These are phyloP conservation scores for Grallaria varia DNA, from an alignment of 2,113 vertebrate genomes.

Conservation along the genomic window DNA sequence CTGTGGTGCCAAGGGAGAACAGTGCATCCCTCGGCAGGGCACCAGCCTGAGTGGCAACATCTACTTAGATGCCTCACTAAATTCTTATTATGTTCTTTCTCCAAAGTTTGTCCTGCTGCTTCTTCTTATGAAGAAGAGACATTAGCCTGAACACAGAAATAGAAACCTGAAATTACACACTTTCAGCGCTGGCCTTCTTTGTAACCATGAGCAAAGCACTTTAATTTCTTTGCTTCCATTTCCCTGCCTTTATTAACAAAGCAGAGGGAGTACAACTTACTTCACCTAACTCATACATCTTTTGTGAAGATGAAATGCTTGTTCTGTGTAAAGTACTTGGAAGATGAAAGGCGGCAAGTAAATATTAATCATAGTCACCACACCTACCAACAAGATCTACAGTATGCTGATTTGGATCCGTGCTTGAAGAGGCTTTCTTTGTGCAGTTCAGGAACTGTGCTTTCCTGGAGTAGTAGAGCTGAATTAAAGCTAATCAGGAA, in stretches of 20 bases:
- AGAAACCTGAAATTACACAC: constrained; percentile 4
- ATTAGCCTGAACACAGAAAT: neutral
- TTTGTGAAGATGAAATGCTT: constrained; percentile 26
- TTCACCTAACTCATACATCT: constrained; percentile 7
- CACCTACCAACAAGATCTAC: constrained; percentile 47
- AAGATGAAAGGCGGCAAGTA: constrained; percentile 45
- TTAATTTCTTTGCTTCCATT: neutral
- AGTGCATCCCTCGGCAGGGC: neutral
- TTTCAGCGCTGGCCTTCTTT: neutral
- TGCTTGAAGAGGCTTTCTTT: constrained; percentile 31
- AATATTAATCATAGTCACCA: constrained; percentile 52
- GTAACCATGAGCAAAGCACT: neutral
- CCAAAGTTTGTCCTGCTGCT: neutral
- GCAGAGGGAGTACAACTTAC: neutral
- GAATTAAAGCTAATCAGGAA: constrained; percentile 56
- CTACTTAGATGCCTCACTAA: neutral
- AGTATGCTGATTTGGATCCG: neutral
- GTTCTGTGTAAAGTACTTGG: constrained; percentile 18
- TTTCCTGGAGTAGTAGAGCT: constrained; percentile 6
- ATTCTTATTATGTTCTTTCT: neutral
- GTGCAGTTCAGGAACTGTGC: constrained; percentile 11
- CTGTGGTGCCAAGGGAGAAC: neutral
- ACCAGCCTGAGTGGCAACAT: neutral
- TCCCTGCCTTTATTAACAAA: constrained; percentile 24
- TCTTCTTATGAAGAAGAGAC: neutral